phyloP scores from a whole-genome alignment of 2,797 vertebrate species.

The Sarcophilus harrisii region DNA sequence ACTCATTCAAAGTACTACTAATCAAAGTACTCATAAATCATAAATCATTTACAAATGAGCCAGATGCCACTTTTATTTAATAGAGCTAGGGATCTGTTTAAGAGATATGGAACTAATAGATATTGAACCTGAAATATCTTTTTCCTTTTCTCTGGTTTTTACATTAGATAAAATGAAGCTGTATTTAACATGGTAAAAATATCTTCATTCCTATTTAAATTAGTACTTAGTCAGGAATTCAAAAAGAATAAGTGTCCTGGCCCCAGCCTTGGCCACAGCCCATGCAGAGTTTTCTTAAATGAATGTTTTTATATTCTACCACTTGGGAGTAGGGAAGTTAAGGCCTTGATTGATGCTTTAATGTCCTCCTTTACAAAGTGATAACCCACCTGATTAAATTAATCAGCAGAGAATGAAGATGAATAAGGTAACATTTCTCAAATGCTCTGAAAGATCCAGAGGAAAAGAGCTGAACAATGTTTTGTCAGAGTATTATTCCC shows the following conservation, averaged over 20 bases:
- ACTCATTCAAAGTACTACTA: neutral
- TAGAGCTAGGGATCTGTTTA: neutral
- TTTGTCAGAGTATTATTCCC: slow-evolving; percentile 5
- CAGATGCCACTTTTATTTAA: neutral
- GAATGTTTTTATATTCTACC: neutral
- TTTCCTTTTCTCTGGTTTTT: neutral
- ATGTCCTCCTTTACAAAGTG: slow-evolving; percentile 17
- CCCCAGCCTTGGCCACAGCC: neutral
- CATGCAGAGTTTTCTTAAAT: slow-evolving; percentile 14
- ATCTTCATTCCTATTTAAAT: neutral
- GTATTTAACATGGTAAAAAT: neutral
- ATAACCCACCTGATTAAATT: slow-evolving; percentile 42
- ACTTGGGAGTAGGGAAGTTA: neutral
- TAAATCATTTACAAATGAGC: neutral
- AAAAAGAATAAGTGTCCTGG: neutral
- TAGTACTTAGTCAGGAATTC: neutral
- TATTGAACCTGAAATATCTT: neutral
- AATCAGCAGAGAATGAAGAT: slow-evolving; percentile 44
- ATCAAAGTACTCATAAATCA: neutral
- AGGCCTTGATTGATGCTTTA: neutral
- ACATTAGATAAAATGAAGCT: neutral
- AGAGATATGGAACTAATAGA: neutral
- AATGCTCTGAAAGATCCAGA: slow-evolving; percentile 2
- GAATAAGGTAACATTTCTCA: neutral
- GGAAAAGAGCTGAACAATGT: neutral